Evolutionary conservation across 53 echinoderm and acorn worm species (phyloP).

Genomic region (Zoroaster sp.): DNA sequence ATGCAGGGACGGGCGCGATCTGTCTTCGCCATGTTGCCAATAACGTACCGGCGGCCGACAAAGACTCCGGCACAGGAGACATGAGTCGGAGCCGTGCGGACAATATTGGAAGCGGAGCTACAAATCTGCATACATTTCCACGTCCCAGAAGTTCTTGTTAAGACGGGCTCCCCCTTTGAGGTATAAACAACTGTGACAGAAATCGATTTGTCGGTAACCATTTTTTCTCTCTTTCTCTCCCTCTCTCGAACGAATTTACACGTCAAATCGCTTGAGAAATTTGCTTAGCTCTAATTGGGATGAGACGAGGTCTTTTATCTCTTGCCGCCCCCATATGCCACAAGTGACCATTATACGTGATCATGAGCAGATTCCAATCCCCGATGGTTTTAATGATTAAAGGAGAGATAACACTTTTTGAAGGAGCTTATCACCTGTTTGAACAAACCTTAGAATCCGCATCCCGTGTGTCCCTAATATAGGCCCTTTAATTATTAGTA

Average conservation of each 20-base stretch:
- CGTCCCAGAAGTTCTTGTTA: conserved; percentile 9
- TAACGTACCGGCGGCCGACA: background rate
- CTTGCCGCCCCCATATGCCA: conserved; percentile 27
- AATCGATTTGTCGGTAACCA: conserved; percentile 33
- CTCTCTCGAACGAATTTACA: conserved; percentile 7
- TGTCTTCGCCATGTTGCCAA: background rate
- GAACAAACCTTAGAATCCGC: too few relatives aligned
- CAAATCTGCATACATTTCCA: conserved; percentile 28
- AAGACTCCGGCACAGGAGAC: background rate
- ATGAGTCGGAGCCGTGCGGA: background rate
- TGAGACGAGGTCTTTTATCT: conserved; percentile 1
- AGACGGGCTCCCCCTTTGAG: background rate
- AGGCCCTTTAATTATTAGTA: too few relatives aligned
- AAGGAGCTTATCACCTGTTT: too few relatives aligned
- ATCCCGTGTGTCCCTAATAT: too few relatives aligned
- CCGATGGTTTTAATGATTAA: too few relatives aligned
- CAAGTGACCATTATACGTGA: conserved; percentile 54
- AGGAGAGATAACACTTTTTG: too few relatives aligned
- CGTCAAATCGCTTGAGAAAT: conserved; percentile 38
- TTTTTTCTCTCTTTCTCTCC: background rate
- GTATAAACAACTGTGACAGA: conserved; percentile 21
- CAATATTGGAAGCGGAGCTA: background rate
- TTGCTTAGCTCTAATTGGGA: conserved; percentile 15
- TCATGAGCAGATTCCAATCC: background rate
- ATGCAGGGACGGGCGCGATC: background rate